Evolutionary conservation across 2,888 invertebrate species (phyloP).

Genomic region (Synergus gifuensis): DNA sequence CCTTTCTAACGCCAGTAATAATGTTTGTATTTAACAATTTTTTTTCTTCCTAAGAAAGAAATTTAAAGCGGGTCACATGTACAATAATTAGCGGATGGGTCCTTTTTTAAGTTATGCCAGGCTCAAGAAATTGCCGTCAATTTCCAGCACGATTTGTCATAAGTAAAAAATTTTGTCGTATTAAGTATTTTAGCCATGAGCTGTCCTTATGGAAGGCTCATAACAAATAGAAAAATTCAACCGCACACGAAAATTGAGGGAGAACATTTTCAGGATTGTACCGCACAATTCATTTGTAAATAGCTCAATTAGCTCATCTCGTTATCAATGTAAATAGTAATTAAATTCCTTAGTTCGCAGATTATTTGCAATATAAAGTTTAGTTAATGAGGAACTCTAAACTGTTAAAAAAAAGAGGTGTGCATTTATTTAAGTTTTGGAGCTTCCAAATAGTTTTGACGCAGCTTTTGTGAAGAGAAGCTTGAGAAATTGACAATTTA

Average conservation of each 20-base stretch:
- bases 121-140: slow-evolving; percentile 29
- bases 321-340: slow-evolving; percentile 11
- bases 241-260: slow-evolving; percentile 8
- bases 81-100: slow-evolving; percentile 35
- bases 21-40: neutral
- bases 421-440: neutral
- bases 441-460: neutral
- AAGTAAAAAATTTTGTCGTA: slow-evolving; percentile 16
- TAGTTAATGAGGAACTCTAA: neutral
- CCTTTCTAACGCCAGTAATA: slow-evolving; percentile 6
- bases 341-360: neutral
- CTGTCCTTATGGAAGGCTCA: neutral
- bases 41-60: neutral
- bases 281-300: slow-evolving; percentile 26
- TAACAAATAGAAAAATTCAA: neutral
- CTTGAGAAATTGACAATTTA: neutral
- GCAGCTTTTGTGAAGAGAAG: slow-evolving; percentile 2
- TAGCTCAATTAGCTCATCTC: slow-evolving; percentile 4
- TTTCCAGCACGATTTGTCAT: slow-evolving; percentile 24
- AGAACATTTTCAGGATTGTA: slow-evolving; percentile 11
- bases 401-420: neutral
- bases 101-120: slow-evolving; percentile 13
- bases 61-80: slow-evolving; percentile 22
- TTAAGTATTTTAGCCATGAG: slow-evolving; percentile 18
- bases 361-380: neutral